Percentiles rank a stretch among this genome's conserved stretches.
Conservation (phyloP, 2,113 vertebrate genomes). For the Tachysurus fulvidraco region DNA sequence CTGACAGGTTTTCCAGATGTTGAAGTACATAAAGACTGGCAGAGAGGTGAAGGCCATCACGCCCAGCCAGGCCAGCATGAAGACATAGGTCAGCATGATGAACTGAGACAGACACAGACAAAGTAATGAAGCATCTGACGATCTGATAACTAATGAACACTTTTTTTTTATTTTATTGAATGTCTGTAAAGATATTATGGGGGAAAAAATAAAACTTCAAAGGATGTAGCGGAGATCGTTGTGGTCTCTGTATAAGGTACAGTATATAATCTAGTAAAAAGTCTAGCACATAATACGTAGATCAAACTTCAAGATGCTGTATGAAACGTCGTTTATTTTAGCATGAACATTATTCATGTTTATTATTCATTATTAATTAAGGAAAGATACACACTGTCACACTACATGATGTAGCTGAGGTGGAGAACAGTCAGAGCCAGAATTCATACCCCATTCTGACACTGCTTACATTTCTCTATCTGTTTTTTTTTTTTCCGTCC, state of each 20-base stretch:
- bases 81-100: conserved; percentile 98
- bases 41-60: conserved; percentile 95
- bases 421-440: not conserved
- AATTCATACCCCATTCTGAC: not conserved
- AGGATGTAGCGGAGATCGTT: too few species aligned
- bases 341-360: too few species aligned
- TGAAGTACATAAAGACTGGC: conserved; percentile 98
- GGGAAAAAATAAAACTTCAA: too few species aligned
- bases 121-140: not conserved
- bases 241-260: too few species aligned
- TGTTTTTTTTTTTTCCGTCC: not conserved
- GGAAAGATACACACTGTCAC: not conserved
- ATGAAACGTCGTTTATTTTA: not conserved
- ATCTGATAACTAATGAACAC: not conserved
- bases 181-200: too few species aligned
- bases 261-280: too few species aligned
- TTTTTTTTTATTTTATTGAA: not conserved
- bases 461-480: not conserved
- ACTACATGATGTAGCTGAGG: not conserved
- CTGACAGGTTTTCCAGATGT: conserved; percentile 96
- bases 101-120: conserved; percentile 74
- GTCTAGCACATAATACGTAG: too few species aligned
- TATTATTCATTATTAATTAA: not conserved
- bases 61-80: conserved; percentile 98
- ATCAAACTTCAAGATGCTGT: too few species aligned